These are phyloP conservation scores for Aphelocoma coerulescens DNA, from an alignment of 2,113 vertebrate genomes.

Conservation along the genomic window DNA sequence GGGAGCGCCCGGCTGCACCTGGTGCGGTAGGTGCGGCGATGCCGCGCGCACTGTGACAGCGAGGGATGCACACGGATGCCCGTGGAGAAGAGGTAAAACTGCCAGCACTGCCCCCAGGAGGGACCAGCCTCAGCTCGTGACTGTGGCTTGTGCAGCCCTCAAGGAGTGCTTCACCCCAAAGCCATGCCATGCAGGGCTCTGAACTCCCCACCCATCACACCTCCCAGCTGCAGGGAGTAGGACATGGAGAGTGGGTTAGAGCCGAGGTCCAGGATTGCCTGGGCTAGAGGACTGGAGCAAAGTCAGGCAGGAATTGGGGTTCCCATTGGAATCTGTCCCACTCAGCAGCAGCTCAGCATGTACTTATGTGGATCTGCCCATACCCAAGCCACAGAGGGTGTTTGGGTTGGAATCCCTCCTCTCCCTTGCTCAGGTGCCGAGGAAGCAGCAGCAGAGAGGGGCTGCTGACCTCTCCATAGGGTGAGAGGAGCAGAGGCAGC, in stretches of 20 bases:
- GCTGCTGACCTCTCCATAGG: background rate
- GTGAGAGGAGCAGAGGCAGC: background rate
- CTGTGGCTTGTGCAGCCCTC: background rate
- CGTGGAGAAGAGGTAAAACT: slow-evolving; percentile 17
- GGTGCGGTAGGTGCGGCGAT: rapidly evolving
- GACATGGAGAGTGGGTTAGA: rapidly evolving
- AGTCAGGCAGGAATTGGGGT: background rate
- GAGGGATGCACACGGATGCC: background rate
- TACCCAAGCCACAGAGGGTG: background rate
- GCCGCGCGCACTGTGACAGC: background rate
- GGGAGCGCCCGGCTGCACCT: background rate
- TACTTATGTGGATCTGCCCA: rapidly evolving
- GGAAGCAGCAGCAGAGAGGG: background rate
- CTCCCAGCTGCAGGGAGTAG: background rate
- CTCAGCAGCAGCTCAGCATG: background rate
- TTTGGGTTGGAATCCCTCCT: background rate
- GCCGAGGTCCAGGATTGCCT: background rate
- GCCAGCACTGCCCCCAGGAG: background rate
- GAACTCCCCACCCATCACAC: rapidly evolving
- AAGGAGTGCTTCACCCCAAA: background rate
- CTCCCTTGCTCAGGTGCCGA: background rate
- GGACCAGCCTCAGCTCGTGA: background rate
- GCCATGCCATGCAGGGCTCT: rapidly evolving
- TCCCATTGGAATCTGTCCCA: background rate
- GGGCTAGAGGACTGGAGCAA: background rate